Evolutionary conservation across 2,797 vertebrate genomes (phyloP).

Genomic region (Argentina silus): DNA sequence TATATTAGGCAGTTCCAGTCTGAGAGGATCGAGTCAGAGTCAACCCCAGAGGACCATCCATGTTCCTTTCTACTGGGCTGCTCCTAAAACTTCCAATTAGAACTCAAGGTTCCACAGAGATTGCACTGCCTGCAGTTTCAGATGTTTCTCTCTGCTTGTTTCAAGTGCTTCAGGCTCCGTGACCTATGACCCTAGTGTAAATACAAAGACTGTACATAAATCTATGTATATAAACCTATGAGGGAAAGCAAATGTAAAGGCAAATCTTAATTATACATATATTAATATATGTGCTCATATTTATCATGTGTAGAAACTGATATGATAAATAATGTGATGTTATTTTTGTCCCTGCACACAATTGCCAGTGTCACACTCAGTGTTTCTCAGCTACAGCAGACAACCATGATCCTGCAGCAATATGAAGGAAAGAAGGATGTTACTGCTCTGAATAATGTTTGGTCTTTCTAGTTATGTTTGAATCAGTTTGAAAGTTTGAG

Average conservation of each 20-base stretch:
- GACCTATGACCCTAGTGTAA: slow-evolving; percentile 76
- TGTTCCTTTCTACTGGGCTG: not conserved
- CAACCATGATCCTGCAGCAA: slow-evolving; percentile 70
- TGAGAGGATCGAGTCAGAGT: not conserved
- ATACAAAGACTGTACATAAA: slow-evolving; percentile 80
- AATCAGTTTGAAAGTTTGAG: slow-evolving; percentile 34
- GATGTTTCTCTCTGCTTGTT: slow-evolving; percentile 59
- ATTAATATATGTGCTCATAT: slow-evolving; percentile 83
- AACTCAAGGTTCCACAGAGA: slow-evolving; percentile 20
- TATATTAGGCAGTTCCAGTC: no score
- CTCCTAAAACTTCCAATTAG: not conserved
- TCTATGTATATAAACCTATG: slow-evolving; percentile 80
- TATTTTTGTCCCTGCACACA: slow-evolving; percentile 79
- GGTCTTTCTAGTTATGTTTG: slow-evolving; percentile 47
- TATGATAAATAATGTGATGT: slow-evolving; percentile 71
- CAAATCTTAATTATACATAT: slow-evolving; percentile 77
- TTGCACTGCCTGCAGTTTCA: slow-evolving; percentile 67
- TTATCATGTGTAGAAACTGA: slow-evolving; percentile 79
- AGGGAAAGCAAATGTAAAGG: slow-evolving; percentile 78
- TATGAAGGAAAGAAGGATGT: slow-evolving; percentile 43
- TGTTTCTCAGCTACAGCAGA: slow-evolving; percentile 68
- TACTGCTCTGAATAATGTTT: slow-evolving; percentile 50
- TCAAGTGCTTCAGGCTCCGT: slow-evolving; percentile 78
- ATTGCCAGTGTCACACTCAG: slow-evolving; percentile 66
- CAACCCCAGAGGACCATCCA: not conserved